Base-by-base conservation (phyloP, 2,888 invertebrate species). In the Pasiphila rectangulata region DNA sequence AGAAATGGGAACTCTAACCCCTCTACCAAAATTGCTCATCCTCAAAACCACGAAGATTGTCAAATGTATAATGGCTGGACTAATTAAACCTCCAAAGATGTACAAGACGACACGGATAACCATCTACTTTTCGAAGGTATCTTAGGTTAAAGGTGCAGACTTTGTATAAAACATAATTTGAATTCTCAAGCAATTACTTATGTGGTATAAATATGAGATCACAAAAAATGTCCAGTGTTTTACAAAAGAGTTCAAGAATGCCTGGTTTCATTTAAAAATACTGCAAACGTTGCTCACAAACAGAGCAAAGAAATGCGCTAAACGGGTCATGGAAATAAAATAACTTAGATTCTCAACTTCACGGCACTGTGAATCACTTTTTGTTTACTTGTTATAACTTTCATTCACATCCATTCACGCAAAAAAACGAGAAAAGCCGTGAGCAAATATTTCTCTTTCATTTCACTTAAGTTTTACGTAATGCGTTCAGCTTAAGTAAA, bases 401-500 rank as follows among this genome's bases (percentile, higher is more conserved):
- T 9, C 2, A 6, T 32, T 32, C 17, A 17, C 9, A 5, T 32
- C n/a, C n/a, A n/a, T 30, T 30, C n/a, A 30, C n/a, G 13, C n/a
- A 7, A 16, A 5, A 5, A 13, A 27, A 16, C 9, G n/a, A n/a
- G 4, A 15, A 27, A 13, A n/a, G n/a, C n/a, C 16, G n/a, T 4
- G 13, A 16, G 1, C 4, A 16, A 15, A 39, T 47, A 38, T 16
- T 15, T 32, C 40, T 20, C 40, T 35, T 49, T 40, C 20, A 37
- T 45, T 50, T 15, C 17, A 15, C 19, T 17, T 39, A 51, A 51
- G 34, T 46, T 52, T 29, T 39, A 23, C 37, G 10, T 15, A 39
- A 40, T 44, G 39, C 30, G 45, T 38, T 41, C 37, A 16, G 47
- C 34, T 41, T 48, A 34, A 46, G 54, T 53, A 51, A 53, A 56